phyloP scores from a whole-genome alignment of 1,140 invertebrate species.

The Marisa cornuarietis region DNA sequence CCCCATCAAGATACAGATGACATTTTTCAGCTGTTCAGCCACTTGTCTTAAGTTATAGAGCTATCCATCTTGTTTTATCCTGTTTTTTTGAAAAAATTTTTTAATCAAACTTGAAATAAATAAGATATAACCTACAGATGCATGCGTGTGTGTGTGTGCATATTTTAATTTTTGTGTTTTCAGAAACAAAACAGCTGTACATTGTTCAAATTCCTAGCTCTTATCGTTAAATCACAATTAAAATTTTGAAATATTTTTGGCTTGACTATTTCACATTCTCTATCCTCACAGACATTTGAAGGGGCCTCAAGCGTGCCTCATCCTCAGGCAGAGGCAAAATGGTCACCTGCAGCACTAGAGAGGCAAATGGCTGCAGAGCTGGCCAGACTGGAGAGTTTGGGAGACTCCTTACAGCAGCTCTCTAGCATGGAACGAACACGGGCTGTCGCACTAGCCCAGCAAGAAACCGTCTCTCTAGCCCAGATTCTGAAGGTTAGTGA shows the following conservation, averaged over 20 bases:
- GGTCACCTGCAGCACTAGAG: conserved; percentile 59
- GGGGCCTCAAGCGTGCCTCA: conserved; percentile 20
- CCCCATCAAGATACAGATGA: no score
- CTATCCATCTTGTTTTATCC: no score
- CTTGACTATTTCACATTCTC: background rate
- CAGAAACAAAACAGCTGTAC: background rate
- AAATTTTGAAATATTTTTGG: background rate
- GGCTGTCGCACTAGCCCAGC: conserved; percentile 63
- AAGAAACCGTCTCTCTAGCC: conserved; percentile 65
- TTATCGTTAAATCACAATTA: background rate
- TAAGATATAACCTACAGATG: no score
- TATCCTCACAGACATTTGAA: background rate
- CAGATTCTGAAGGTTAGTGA: conserved; percentile 63
- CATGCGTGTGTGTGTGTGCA: no score
- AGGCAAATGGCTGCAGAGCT: conserved; percentile 57
- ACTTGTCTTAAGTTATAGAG: no score
- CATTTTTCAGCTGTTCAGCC: no score
- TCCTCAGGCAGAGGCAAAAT: conserved; percentile 18
- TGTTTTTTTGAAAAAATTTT: no score
- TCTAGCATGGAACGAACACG: conserved; percentile 59
- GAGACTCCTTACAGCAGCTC: conserved; percentile 61
- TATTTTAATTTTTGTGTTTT: no score
- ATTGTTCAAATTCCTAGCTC: background rate
- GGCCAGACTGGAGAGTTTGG: conserved; percentile 62
- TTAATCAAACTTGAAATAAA: no score